Evolutionary conservation across 2,113 vertebrate genomes (phyloP), one percentile per base, ranked within the genome.

Genomic region (Leptocoma aspasia): DNA sequence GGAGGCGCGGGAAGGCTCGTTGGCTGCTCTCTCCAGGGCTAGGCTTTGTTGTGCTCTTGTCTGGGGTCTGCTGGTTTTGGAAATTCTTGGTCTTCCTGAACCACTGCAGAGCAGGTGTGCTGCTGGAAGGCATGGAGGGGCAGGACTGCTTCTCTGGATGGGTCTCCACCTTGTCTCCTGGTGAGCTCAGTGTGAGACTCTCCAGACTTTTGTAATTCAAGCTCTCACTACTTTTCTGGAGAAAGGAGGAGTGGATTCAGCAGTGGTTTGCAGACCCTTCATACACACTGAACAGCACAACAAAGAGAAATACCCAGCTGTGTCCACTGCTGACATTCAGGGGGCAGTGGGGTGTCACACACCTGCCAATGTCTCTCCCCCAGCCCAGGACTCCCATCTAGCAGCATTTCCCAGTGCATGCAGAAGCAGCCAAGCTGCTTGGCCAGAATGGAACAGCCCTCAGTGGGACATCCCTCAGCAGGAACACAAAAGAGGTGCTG

Each of bases 171-270:
- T 61, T 12, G 13, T 37, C 86, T 17, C 60, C 54, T 28, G 56
- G 35, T 13, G 66, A 16, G 39, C 13, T 50, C 41, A 68, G 50
- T 0, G 39, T 78, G 44, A 96, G 53, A 20, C 76, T 61, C 68
- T 94, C 96, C 44, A 98, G 87, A 86, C 97, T 94, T 94, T 97
- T 73, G 0, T 96, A 97, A 94, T 97, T 96, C 28, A 97, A 91
- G 72, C 75, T 95, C 49, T 95, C 93, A 47, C 90, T 95, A 21
- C 92, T 95, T 71, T 86, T 91, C 98, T 98, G 90, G 68, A 80
- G 47, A 56, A 85, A 60, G 49, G 2, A 90, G 64, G 15, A 77
- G 4, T 33, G 20, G 52, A 70, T 75, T 93, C 45, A 92, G 66
- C n/a, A 56, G 35, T 22, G 54, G n/a, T 59, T 64, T 72, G 24